Evolutionary conservation across 1,140 invertebrate species (phyloP), one percentile per base, ranked within the genome.

Genomic region (Drosophila albomicans): DNA sequence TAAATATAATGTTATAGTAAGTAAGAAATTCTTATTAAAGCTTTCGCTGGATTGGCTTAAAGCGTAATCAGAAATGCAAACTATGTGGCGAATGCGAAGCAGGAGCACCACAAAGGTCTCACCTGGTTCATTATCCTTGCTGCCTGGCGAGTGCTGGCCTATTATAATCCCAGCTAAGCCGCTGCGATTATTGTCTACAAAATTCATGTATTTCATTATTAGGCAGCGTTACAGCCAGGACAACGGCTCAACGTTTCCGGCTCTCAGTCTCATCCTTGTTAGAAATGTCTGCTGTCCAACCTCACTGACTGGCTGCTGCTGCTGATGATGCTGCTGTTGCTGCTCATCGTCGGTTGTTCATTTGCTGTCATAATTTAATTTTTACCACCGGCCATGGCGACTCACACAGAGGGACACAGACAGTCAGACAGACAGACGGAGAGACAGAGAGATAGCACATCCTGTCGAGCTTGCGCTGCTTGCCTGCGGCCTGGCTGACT

Each of bases 201-300:
- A 84, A 88, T 88, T 88, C 84, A 88, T 88, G 85, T 88, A 89
- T 88, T 89, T 88, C 84, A 88, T 88, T 89, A 89, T 89, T 89
- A 89, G 81, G 64, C 75, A 28, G 62, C 49, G 20, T 61, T 46
- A 54, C 72, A 46, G 56, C 41, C 64, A 11, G 61, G 63, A 75
- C 80, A 51, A 51, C 43, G 67, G 67, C 78, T 66, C 67, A 66
- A 74, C 52, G 65, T 78, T 72, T 88, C 85, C 84, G 84, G 77
- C 59, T 63, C 59, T 63, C 62, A 58, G 64, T n/a, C 30, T 8
- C 10, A 32, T 58, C 41, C 32, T 45, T 45, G 16, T 58, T 67
- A 25, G 54, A 30, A 25, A 49, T 25, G 38, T 46, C 25, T 32
- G 51, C 51, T 32, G n/a, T 6, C 13, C 25, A 52, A 16, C n/a